These are phyloP conservation scores for Lasiurus cinereus DNA, from an alignment of 2,113 vertebrate genomes.

Conservation along the genomic window DNA sequence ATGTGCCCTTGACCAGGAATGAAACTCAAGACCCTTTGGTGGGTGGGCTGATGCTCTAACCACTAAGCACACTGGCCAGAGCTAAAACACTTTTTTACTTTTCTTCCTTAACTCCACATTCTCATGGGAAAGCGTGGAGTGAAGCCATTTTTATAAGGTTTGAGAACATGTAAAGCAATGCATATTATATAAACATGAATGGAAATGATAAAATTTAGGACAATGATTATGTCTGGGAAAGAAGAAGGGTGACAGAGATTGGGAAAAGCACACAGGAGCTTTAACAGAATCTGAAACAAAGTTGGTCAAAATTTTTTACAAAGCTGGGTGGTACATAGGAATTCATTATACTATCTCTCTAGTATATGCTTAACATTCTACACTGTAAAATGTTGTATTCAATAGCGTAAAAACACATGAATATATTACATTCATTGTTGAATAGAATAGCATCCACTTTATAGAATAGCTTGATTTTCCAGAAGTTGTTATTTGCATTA, in stretches of 20 bases:
- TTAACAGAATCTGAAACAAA: conserved; percentile 21
- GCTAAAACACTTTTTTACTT: background rate
- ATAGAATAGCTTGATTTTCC: conserved; percentile 19
- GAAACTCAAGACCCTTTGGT: too few species aligned
- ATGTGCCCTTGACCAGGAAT: too few species aligned
- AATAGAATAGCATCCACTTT: background rate
- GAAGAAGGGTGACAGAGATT: background rate
- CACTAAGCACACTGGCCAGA: too few species aligned
- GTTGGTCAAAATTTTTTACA: background rate
- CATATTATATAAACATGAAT: background rate
- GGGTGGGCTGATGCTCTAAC: too few species aligned
- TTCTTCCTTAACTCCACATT: background rate
- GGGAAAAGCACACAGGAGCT: background rate
- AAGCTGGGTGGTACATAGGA: background rate
- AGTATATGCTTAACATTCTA: background rate
- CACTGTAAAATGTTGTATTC: background rate
- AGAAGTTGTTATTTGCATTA: background rate
- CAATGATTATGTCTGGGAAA: background rate
- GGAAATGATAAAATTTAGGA: conserved; percentile 26
- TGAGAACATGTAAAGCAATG: background rate
- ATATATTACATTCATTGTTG: background rate
- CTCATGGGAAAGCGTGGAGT: background rate
- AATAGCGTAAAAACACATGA: background rate
- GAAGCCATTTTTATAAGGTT: background rate
- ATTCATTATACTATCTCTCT: background rate